Base-by-base conservation (phyloP, 1,140 invertebrate species). In the Cydia splendana region DNA sequence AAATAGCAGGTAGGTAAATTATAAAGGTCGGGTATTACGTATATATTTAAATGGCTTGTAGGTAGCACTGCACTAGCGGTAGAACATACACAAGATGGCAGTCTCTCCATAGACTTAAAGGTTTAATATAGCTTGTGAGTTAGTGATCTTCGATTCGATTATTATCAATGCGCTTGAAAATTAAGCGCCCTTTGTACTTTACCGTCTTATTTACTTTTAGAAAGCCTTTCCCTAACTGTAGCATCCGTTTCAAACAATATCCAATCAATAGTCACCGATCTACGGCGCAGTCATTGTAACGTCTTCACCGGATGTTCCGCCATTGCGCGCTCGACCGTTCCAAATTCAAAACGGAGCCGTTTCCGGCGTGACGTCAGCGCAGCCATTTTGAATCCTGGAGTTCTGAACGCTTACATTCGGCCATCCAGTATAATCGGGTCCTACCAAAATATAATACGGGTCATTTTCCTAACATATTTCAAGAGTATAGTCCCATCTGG, bases 291-390 rank as follows among this genome's bases (percentile, higher is more conserved):
- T 91, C 88, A 92, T 86, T 88, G 91, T 89, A 91, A 91, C 90
- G 91, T 93, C 91, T 93, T 93, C 87, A 81, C 88, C 89, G 91
- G 91, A 92, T 92, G 90, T 89, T 85, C 89, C 87, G 86, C 89
- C 91, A 93, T 91, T 93, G 91, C 88, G 87, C 89, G 89, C 87
- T 93, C 89, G 91, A 93, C 90, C 91, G 90, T 91, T 90, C 88
- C 88, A 88, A 93, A 93, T 91, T 92, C 88, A 91, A 90, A 91
- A 91, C 90, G 91, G 90, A 91, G 91, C 85, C 84, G 87, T 86
- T 93, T 93, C 91, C 91, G 91, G 89, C 82, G 86, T 91, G 90
- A 91, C 90, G 90, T 91, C 91, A 92, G 51, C 82, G 84, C 75
- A 77, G 91, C 91, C 91, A 93, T 93, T 91, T 93, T 93, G 88